Base-by-base conservation (phyloP, 2,888 invertebrate species). In the Beris morrisii region DNA sequence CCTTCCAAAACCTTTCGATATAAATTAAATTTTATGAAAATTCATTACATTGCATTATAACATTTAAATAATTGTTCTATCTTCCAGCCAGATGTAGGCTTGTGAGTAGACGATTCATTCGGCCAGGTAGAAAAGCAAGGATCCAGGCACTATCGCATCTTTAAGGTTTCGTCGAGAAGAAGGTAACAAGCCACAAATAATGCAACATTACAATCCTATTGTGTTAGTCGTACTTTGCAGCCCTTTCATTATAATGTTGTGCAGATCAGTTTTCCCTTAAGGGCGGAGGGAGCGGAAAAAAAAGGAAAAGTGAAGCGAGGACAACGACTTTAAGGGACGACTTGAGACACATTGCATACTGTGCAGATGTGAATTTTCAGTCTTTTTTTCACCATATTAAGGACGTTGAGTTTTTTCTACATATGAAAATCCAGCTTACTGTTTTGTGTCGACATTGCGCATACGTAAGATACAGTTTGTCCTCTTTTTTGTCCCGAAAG, bases 331-430 rank as follows among this genome's bases (percentile, higher is more conserved):
- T 2, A 15, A 11, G 22, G 12, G 45, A 58, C 58, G 28, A 9
- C 44, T 12, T 22, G 56, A 56, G 43, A 58, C 46, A 46, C 30
- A 58, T 22, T 30, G 58, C 58, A 58, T 46, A 12, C 30, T 28
- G 45, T 45, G 58, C 58, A 58, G 58, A 58, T 58, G 58, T 58
- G 32, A 46, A 45, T 58, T 22, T 46, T 12, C 28, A 46, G 5
- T 5, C 2, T 38, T 38, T 30, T 15, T 43, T n/a, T n/a, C n/a
- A n/a, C n/a, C n/a, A n/a, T n/a, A n/a, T n/a, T n/a, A n/a, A n/a
- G n/a, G n/a, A n/a, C 45, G 43, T 45, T 48, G 48, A 48, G 12
- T 5, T 48, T 48, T 12, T 11, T 3, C 13, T 15, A 48, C 22
- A 7, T 45, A 38, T 3, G 9, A 38, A 38, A 9, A 38, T 38